Evolutionary conservation across 2,797 vertebrate species (phyloP), one percentile per base, ranked within the genome.

Genomic region (Lindbergichthys nudifrons): DNA sequence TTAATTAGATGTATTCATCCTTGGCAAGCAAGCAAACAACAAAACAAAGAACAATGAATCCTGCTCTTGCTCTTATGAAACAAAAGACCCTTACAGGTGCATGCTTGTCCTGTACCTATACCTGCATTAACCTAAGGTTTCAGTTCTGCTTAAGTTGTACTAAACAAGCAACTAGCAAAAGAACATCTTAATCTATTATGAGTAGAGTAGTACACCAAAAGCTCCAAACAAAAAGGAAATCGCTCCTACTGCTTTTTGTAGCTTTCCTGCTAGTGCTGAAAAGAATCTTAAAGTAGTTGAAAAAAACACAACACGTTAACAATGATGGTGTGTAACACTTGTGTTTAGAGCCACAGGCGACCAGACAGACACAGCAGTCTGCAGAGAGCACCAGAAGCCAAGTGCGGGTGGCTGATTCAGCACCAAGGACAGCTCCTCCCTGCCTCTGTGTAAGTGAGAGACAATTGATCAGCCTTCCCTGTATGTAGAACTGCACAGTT

Each of bases 381-480:
- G 54, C 65, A 80, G 57, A 73, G 70, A 85, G 61, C 59, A 48
- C 41, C 65, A 45, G 70, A 12, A 79, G 78, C 62, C 43, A 48
- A 79, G 75, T 47, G 70, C 46, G 62, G 80, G 78, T 75, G 85
- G 86, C 87, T 88, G 84, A 89, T 88, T 92, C 91, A 92, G 92
- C 90, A 93, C 90, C 84, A 81, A 42, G 84, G 88, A 91, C 87
- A 91, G 91, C 76, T 87, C 88, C 82, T 51, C 65, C 52, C 8
- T 70, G 52, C 32, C 14, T 72, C 3, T 46, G 7, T 48, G 50
- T 67, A n/a, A n/a, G 36, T 63, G 18, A 39, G 13, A 53, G 58
- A 62, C n/a, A 77, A 73, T 86, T 83, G 62, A 86, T 51, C 67
- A 77, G 56, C 64, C 58, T 65, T 54, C 2, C 4, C 48, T 59